phyloP scores from a whole-genome alignment of 2,888 invertebrate species.

The Pseudococcus viburni region DNA sequence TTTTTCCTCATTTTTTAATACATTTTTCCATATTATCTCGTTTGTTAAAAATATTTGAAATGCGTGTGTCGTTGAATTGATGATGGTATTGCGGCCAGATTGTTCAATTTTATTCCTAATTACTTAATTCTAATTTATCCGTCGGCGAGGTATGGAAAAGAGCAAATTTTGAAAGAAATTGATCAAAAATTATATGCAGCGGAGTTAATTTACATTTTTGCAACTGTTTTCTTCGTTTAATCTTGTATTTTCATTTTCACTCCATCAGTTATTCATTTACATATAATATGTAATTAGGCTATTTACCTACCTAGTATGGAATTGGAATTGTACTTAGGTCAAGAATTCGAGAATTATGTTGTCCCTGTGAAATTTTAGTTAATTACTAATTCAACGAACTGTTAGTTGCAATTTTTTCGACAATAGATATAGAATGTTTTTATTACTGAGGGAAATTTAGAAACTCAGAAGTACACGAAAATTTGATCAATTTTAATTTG shows the following conservation, averaged over 20 bases:
- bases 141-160: not conserved
- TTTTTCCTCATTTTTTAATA: not conserved
- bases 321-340: not conserved
- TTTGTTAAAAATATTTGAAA: constrained; percentile 31
- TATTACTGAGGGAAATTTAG: too few relatives aligned
- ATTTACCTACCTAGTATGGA: not conserved
- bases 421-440: too few relatives aligned
- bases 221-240: not conserved
- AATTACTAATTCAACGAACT: not conserved
- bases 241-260: not conserved
- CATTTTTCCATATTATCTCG: constrained; percentile 36
- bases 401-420: not conserved
- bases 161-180: not conserved
- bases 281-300: not conserved
- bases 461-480: too few relatives aligned
- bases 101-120: not conserved
- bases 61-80: not conserved
- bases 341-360: not conserved
- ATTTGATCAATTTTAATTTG: too few relatives aligned
- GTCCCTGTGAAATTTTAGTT: not conserved
- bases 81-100: not conserved
- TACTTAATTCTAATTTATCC: constrained; percentile 1
- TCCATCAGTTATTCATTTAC: not conserved
- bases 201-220: not conserved
- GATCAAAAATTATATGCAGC: not conserved